Evolutionary conservation across 2,888 invertebrate genomes (phyloP).

Genomic region (Brenthis ino): DNA sequence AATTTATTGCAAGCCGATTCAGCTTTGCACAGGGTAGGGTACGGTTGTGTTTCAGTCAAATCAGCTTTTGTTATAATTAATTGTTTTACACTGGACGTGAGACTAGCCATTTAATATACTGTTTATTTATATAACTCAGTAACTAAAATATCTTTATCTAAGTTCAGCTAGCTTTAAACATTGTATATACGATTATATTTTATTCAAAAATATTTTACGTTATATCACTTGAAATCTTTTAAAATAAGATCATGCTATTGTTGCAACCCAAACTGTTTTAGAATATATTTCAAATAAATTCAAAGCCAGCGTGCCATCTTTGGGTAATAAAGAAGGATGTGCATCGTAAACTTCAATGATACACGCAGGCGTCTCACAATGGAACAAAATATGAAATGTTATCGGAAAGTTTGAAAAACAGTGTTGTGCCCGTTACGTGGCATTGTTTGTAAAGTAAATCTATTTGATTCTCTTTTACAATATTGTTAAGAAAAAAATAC

Average conservation of each 20-base stretch:
- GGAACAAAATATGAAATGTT: constrained; percentile 63
- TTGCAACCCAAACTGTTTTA: constrained; percentile 27
- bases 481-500: neutral
- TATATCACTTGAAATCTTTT: neutral
- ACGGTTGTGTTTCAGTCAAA: constrained; percentile 45
- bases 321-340: constrained; percentile 67
- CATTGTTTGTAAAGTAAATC: constrained; percentile 33
- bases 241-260: constrained; percentile 20
- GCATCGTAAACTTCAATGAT: constrained; percentile 72
- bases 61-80: constrained; percentile 39
- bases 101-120: constrained; percentile 3
- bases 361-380: constrained; percentile 65
- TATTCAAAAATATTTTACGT: neutral
- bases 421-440: constrained; percentile 47
- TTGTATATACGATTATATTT: too few relatives aligned
- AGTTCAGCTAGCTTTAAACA: too few relatives aligned
- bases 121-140: neutral
- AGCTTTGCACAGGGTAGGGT: constrained; percentile 65
- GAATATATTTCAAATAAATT: constrained; percentile 54
- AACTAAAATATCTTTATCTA: neutral
- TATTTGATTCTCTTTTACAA: neutral
- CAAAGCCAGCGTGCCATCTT: constrained; percentile 45
- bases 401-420: constrained; percentile 55
- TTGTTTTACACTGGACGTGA: constrained; percentile 24
- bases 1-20: constrained; percentile 74